phyloP scores from a whole-genome alignment of 2,797 vertebrate genomes.

The Hippocampus kuda region DNA sequence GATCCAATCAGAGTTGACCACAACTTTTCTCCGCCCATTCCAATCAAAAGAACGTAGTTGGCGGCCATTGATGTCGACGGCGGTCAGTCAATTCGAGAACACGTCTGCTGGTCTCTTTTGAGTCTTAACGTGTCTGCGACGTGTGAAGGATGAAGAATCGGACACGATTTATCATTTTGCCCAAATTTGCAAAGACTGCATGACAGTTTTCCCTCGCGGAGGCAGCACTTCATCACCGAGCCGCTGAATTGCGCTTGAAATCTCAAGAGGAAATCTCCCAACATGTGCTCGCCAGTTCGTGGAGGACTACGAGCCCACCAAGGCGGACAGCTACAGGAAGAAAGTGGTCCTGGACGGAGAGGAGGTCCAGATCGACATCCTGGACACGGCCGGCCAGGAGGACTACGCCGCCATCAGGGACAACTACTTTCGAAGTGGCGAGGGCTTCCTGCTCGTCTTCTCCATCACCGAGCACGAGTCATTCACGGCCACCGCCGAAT shows the following conservation, averaged over 20 bases:
- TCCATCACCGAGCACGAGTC: constrained; percentile 96
- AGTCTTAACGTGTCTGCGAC: too few species aligned
- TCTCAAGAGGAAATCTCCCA: background rate
- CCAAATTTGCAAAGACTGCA: too few species aligned
- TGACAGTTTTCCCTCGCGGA: too few species aligned
- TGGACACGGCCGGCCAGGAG: constrained; percentile 97
- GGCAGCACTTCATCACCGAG: too few species aligned
- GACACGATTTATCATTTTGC: too few species aligned
- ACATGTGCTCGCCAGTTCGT: constrained; percentile 73
- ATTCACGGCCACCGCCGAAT: constrained; percentile 87
- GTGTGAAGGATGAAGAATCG: too few species aligned
- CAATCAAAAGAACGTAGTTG: too few species aligned
- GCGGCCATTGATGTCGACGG: too few species aligned
- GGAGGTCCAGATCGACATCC: constrained; percentile 96
- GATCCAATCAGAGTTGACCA: too few species aligned
- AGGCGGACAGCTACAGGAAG: constrained; percentile 98
- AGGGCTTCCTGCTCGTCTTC: constrained; percentile 95
- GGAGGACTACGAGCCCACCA: constrained; percentile 98
- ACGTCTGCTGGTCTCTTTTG: too few species aligned
- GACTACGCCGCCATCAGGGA: constrained; percentile 98
- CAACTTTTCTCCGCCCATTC: too few species aligned
- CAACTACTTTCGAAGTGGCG: constrained; percentile 97
- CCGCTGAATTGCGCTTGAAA: background rate
- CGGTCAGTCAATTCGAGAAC: too few species aligned
- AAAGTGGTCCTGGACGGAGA: constrained; percentile 97